A percentile compares a stretch with the other conserved stretches of the same genome.
These are phyloP conservation scores for Diadegma fenestrale DNA, from an alignment of 2,888 invertebrate species.

Conservation along the genomic window DNA sequence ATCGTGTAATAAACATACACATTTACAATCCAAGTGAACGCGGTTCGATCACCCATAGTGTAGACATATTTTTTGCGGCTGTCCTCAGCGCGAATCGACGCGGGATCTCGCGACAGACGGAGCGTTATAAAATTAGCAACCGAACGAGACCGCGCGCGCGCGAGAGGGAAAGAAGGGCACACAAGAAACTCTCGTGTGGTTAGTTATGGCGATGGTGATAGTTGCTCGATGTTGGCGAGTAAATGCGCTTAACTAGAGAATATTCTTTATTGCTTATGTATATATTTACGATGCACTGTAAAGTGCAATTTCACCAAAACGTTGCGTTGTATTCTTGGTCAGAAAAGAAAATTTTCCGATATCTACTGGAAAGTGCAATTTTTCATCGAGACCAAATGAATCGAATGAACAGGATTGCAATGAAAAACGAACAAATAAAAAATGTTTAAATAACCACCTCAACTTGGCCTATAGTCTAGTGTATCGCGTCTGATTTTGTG, in stretches of 20 bases:
- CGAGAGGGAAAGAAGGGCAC: conserved; percentile 53
- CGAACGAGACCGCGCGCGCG: conserved; percentile 43
- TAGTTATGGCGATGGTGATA: conserved; percentile 38
- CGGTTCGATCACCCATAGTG: conserved; percentile 48
- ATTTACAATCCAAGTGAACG: conserved; percentile 44
- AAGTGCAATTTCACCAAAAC: conserved; percentile 28
- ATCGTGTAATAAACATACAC: conserved; percentile 16
- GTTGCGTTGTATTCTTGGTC: background rate
- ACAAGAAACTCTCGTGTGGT: conserved; percentile 35
- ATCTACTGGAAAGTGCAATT: background rate
- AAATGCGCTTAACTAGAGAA: conserved; percentile 9
- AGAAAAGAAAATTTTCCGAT: background rate
- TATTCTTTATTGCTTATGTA: conserved; percentile 22
- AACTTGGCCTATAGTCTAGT: conserved; percentile 22
- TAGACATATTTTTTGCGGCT: conserved; percentile 1
- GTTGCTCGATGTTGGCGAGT: background rate
- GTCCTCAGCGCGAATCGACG: background rate
- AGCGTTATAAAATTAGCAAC: conserved; percentile 61
- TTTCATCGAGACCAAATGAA: background rate
- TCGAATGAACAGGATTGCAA: too few species aligned
- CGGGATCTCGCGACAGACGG: conserved; percentile 42
- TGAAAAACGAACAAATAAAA: background rate
- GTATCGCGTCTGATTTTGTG: conserved; percentile 32
- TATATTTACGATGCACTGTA: conserved; percentile 6
- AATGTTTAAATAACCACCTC: background rate